Evolutionary conservation across 2,888 invertebrate species (phyloP), one percentile per base, ranked within the genome.

Genomic region (Allophyes oxyacanthae): DNA sequence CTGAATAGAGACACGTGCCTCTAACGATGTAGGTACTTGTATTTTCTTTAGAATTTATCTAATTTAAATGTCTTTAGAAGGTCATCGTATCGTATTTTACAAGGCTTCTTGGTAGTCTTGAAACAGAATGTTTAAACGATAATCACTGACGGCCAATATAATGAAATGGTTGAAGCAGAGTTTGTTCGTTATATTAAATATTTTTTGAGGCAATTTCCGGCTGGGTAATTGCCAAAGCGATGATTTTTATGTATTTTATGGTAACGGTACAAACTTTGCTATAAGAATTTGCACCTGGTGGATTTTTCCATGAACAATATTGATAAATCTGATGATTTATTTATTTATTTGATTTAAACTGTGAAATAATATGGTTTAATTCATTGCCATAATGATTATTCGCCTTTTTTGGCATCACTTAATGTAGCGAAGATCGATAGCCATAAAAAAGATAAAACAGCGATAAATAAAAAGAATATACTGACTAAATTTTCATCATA

Each of bases 1-100:
- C 36, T 51, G 36, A 57, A 48, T 36, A 36, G 59, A 43, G 68
- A 69, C 78, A 74, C 79, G 79, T 79, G 78, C 49, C 65, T 37
- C 41, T 65, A 71, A 72, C 60, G 64, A 75, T 66, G 57, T 62
- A 49, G 40, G 58, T 53, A 58, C 48, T 49, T 46, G 25, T 20
- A 7, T 45, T 58, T 58, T 46, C 61, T 64, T 55, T 56, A 42
- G 50, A 38, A 57, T 53, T 42, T 46, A 45, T 61, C 28, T 38
- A 51, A 64, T 58, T 64, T 48, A 61, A 64, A 57, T 60, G 13
- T 49, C 38, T 49, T 74, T 54, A 59, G 14, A 20, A 40, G 9
- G 10, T 40, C 11, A 28, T 6, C 8, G 7, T 25, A 11, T 33
- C 30, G 44, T 52, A 20, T 3, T 51, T 32, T 38, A 40, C 25